Conservation (phyloP, 2,113 vertebrate genomes). For the Pao palembangensis region DNA sequence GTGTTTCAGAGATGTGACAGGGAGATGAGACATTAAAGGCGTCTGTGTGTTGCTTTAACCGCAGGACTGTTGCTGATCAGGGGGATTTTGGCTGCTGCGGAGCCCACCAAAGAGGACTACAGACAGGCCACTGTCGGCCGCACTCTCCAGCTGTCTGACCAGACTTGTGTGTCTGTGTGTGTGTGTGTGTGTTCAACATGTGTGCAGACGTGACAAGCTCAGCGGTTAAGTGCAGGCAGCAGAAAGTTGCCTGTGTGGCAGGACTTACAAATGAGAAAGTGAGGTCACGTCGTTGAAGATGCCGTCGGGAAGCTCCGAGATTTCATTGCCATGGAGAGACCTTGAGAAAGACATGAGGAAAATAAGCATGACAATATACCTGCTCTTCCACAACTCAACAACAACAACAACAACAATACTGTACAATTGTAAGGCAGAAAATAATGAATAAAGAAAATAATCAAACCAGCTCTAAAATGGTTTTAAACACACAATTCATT, state of each 20-base stretch:
- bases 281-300: conserved; percentile 91
- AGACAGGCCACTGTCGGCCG: conserved; percentile 53
- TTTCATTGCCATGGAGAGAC: conserved; percentile 95
- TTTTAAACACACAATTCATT: background rate
- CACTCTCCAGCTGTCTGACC: conserved; percentile 31
- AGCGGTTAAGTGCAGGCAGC: conserved; percentile 2
- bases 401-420: too few relatives aligned
- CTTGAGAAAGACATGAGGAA: conserved; percentile 59
- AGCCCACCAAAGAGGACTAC: conserved; percentile 62
- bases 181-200: background rate
- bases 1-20: conserved; percentile 43
- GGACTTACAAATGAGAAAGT: conserved; percentile 94
- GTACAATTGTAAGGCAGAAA: too few relatives aligned
- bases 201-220: conserved; percentile 19
- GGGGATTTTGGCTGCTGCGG: conserved; percentile 24
- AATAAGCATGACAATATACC: background rate
- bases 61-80: conserved; percentile 44
- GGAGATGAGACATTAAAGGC: conserved; percentile 51
- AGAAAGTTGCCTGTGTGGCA: conserved; percentile 10
- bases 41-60: conserved; percentile 54
- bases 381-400: too few relatives aligned
- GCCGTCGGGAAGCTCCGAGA: conserved; percentile 90
- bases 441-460: too few relatives aligned
- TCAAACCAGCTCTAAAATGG: too few relatives aligned
- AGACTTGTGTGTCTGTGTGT: conserved; percentile 30